phyloP scores from a whole-genome alignment of 2,888 invertebrate species.

The Brachypterus glaber region DNA sequence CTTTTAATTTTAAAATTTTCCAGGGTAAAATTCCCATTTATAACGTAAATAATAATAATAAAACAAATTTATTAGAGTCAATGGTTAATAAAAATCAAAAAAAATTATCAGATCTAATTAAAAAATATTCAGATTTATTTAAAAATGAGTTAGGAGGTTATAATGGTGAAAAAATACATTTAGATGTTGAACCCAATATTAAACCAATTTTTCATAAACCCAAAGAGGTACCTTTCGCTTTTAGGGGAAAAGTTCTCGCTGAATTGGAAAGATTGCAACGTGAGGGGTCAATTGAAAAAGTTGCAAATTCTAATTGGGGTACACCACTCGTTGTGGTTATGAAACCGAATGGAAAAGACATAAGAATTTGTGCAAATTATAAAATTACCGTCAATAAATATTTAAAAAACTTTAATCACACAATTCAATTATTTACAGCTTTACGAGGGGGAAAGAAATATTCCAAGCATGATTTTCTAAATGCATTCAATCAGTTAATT shows the following conservation, averaged over 20 bases:
- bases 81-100: too few species aligned
- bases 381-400: slow-evolving; percentile 25
- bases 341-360: slow-evolving; percentile 14
- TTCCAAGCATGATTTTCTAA: slow-evolving; percentile 14
- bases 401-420: slow-evolving; percentile 14
- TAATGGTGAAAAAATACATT: slow-evolving; percentile 3
- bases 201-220: slow-evolving; percentile 5
- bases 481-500: slow-evolving; percentile 17
- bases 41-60: too few species aligned
- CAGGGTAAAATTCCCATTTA: too few species aligned
- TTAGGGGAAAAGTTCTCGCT: slow-evolving; percentile 4
- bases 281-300: slow-evolving; percentile 10
- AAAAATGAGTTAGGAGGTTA: slow-evolving; percentile 1
- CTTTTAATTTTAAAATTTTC: too few species aligned
- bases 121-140: slow-evolving; percentile 10
- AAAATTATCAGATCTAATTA: too few species aligned
- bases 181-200: slow-evolving; percentile 2
- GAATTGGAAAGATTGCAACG: slow-evolving; percentile 11
- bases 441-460: slow-evolving; percentile 12
- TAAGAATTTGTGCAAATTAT: slow-evolving; percentile 23
- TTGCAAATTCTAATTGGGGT: slow-evolving; percentile 11
- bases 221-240: slow-evolving; percentile 8
- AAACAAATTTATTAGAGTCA: too few species aligned
- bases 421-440: slow-evolving; percentile 13
- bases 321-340: slow-evolving; percentile 14